Percentiles rank a stretch among this genome's conserved stretches.
Conservation (phyloP, 2,113 vertebrate species). For the Irena cyanogastra region DNA sequence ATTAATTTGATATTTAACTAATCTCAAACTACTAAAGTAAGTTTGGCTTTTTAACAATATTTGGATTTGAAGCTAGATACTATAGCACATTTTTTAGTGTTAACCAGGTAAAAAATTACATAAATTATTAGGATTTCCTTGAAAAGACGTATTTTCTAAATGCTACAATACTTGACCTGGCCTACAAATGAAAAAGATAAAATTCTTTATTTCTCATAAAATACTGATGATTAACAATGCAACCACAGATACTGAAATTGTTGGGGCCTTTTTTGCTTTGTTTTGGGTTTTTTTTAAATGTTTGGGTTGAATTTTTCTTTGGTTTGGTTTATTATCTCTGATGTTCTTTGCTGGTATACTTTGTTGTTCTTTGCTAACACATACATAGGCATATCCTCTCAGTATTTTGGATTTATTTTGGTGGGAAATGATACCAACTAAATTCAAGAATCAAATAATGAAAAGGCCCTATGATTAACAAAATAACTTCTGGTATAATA, state of each 20-base stretch:
- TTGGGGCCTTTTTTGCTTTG: rapidly evolving
- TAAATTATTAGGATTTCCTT: neutral
- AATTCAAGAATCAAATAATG: neutral
- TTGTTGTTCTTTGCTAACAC: neutral
- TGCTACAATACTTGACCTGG: neutral
- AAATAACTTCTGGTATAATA: neutral
- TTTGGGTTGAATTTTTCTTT: neutral
- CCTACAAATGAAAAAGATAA: neutral
- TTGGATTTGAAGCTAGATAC: neutral
- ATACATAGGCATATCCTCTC: neutral
- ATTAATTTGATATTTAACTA: neutral
- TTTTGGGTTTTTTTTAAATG: neutral
- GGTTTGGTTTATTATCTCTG: neutral
- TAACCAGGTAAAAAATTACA: neutral
- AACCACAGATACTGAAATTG: rapidly evolving
- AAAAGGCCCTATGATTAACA: neutral
- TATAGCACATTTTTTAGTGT: neutral
- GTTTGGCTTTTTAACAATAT: neutral
- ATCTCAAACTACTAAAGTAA: neutral
- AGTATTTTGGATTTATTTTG: neutral
- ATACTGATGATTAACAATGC: neutral
- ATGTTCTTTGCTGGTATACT: neutral
- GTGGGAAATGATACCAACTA: neutral
- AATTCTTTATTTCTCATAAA: neutral
- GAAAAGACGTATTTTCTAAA: neutral